Evolutionary conservation across 2,888 invertebrate genomes (phyloP), one percentile per base, ranked within the genome.

Genomic region (Baccha elongata): DNA sequence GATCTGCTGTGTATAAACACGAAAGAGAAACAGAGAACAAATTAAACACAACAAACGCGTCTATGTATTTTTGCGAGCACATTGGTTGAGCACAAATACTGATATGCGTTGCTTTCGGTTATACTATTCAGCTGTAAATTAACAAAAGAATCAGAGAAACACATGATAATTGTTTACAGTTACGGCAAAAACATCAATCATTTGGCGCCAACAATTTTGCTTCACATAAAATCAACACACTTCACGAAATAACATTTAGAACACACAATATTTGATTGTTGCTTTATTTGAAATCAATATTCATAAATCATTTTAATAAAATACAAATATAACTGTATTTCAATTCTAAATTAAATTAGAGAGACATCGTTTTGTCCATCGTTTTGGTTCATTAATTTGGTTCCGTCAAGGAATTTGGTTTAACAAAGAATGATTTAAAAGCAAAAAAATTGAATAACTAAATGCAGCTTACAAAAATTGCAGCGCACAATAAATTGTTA

Each of bases 1-100:
- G 40, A 40, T 40, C 40, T 40, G 40, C 40, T 40, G 32, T 32
- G 32, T 32, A 32, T 32, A 32, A 32, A 32, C 32, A 32, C 32
- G 32, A 32, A 32, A 32, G 32, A 32, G 32, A 32, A 32, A 32
- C 32, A 32, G 32, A 32, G 32, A 32, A 32, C 32, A 32, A 32
- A 32, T 32, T 32, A 32, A 32, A 32, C 32, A 32, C 32, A 32
- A 32, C 32, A 32, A 32, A 32, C 32, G 32, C 32, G 32, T 32
- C 32, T 32, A 32, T 32, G 32, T 32, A 32, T 32, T 32, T 32
- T 32, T 32, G 32, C 32, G 32, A 32, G 32, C 32, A 32, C 32
- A 32, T 32, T 32, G 32, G 32, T 32, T 32, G 32, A 32, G 32
- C 32, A 32, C 32, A 32, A 32, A 32, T 32, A 32, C 32, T 32